phyloP scores from a whole-genome alignment of 2,113 vertebrate genomes.

The Corvus hawaiiensis region DNA sequence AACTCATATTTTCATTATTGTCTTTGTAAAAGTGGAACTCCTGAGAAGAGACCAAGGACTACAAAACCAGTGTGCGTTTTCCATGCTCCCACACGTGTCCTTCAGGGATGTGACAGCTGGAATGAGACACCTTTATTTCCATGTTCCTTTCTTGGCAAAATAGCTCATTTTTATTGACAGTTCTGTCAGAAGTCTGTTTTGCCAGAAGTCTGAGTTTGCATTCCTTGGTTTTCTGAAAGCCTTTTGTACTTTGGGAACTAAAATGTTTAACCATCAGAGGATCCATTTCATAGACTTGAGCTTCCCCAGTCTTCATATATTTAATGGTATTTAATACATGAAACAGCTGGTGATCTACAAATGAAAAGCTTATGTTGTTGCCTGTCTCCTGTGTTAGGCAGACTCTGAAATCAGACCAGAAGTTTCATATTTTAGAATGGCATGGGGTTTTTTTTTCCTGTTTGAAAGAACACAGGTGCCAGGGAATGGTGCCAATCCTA shows the following conservation, averaged over 20 bases:
- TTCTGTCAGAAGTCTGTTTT: background rate
- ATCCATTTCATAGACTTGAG: background rate
- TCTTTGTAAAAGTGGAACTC: background rate
- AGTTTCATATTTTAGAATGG: background rate
- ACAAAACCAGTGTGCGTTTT: background rate
- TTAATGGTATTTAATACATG: background rate
- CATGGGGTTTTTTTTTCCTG: background rate
- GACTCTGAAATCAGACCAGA: background rate
- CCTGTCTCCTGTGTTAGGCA: background rate
- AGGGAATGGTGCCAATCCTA: background rate
- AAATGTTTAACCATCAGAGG: background rate
- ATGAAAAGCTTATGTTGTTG: background rate
- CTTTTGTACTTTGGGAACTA: background rate
- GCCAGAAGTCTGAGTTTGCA: background rate
- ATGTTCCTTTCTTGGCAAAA: background rate
- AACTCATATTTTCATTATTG: background rate
- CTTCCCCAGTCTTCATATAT: background rate
- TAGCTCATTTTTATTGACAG: background rate
- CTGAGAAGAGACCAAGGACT: background rate
- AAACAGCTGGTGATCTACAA: background rate
- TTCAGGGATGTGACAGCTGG: background rate
- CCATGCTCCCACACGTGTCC: accelerated
- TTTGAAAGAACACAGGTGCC: background rate
- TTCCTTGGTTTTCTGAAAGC: background rate
- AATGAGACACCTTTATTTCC: background rate